These are phyloP conservation scores for Ctenopoma kingsleyae DNA, from an alignment of 2,797 vertebrate species.

Conservation along the genomic window DNA sequence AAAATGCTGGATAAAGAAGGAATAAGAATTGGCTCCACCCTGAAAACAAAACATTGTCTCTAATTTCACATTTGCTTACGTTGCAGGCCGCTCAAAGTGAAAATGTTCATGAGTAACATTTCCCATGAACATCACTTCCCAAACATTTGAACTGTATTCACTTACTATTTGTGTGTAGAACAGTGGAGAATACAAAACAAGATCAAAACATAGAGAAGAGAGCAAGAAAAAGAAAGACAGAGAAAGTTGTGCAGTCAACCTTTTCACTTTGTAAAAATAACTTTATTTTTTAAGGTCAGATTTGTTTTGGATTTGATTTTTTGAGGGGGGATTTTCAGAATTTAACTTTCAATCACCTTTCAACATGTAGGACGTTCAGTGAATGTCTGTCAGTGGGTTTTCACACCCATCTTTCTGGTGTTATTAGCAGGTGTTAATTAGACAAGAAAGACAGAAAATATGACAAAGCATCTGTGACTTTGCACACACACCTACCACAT, in stretches of 20 bases:
- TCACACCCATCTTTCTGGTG: constrained; percentile 25
- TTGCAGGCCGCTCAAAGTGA: constrained; percentile 1
- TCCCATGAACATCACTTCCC: constrained; percentile 1
- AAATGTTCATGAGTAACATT: constrained; percentile 11
- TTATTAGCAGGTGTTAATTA: constrained; percentile 29
- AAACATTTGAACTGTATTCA: constrained; percentile 20
- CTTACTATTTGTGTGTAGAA: not conserved
- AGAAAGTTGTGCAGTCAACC: not conserved
- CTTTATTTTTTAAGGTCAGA: not conserved
- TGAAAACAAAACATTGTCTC: constrained; percentile 16
- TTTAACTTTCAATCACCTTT: not conserved
- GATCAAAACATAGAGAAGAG: not conserved
- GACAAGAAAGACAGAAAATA: constrained; percentile 22
- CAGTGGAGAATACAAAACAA: not conserved
- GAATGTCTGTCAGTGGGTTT: constrained; percentile 2
- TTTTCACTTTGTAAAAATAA: not conserved
- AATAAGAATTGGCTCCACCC: not conserved
- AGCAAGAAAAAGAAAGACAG: not conserved
- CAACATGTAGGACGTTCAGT: not conserved
- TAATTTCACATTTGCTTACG: constrained; percentile 18
- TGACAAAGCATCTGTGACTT: constrained; percentile 35
- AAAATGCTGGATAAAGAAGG: not conserved
- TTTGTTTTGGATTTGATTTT: not conserved
- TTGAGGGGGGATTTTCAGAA: not conserved
- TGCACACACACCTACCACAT: not conserved